Evolutionary conservation across 1,140 invertebrate species (phyloP), one percentile per base, ranked within the genome.

Genomic region (Mercenaria mercenaria): DNA sequence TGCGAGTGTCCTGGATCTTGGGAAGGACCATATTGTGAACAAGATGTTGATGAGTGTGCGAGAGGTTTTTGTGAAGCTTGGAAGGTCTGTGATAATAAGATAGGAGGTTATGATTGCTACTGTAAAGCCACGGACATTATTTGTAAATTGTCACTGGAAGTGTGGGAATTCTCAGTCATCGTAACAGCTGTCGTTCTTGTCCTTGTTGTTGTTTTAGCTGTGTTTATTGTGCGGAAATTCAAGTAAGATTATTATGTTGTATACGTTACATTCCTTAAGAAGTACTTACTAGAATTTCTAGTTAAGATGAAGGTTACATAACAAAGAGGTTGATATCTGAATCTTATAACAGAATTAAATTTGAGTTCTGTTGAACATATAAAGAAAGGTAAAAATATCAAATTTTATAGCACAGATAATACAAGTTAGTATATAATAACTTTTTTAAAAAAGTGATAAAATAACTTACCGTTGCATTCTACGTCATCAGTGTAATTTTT

Each of bases 31-130:
- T 85, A 85, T 41, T 85, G 83, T 74, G 83, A 74, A 41, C 26
- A 56, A 4, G 83, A 85, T 37, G 43, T 85, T 11, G 69, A 85
- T 37, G 83, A 85, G 26, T 85, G 83, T 32, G 3, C 34, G 4
- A 4, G 43, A 18, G 59, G 59, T 2, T 26, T 61, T 2, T 85
- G 83, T 69, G 39, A 72, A 29, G 69, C 52, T 18, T 39, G 59
- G 47, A 52, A 85, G 23, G 20, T 59, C 11, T 85, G 83, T 50
- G 15, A 52, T 0, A 85, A 85, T 29, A 74, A 34, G 0, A 26
- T 37, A 3, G 83, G 83, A 47, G n/a, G 64, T 15, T 85, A 74
- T 41, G 50, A 74, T 2, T 85, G 83, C 37, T 56, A 74, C 43
- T 85, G 83, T 61, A 64, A 81, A 32, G 13, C 50, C 0, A n/a